Conservation (phyloP, 2,113 vertebrate species). For the Rallus limicola region DNA sequence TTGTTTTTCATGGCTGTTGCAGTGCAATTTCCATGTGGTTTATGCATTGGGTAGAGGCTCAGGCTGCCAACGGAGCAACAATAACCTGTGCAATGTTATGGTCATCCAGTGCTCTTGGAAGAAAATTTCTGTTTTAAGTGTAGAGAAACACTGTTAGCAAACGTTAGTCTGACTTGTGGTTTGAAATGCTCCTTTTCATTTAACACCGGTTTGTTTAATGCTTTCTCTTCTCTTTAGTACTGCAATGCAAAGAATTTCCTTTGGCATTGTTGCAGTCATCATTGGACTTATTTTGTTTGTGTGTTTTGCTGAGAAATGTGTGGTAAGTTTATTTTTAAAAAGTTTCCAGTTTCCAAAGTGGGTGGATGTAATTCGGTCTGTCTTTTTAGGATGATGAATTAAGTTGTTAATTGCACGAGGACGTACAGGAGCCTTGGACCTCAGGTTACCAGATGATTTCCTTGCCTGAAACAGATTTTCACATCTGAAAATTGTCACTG, state of each 20-base stretch:
- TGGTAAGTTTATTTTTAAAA: constrained; percentile 80
- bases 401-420: background rate
- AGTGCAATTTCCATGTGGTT: background rate
- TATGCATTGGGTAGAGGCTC: background rate
- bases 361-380: background rate
- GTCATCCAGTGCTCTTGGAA: background rate
- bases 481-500: background rate
- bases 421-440: background rate
- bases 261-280: constrained; percentile 81
- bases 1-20: background rate
- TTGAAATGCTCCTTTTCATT: background rate
- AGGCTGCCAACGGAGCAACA: background rate
- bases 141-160: background rate
- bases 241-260: constrained; percentile 77
- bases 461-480: background rate
- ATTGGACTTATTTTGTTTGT: constrained; percentile 81
- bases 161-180: background rate
- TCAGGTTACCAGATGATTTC: background rate
- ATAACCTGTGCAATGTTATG: background rate
- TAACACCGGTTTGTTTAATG: background rate
- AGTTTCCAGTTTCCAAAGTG: background rate
- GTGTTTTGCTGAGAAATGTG: constrained; percentile 85
- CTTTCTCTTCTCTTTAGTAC: constrained; percentile 69
- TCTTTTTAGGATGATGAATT: background rate
- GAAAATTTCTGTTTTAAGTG: background rate